Evolutionary conservation across 2,113 vertebrate species (phyloP).

Genomic region (Geothlypis trichas): DNA sequence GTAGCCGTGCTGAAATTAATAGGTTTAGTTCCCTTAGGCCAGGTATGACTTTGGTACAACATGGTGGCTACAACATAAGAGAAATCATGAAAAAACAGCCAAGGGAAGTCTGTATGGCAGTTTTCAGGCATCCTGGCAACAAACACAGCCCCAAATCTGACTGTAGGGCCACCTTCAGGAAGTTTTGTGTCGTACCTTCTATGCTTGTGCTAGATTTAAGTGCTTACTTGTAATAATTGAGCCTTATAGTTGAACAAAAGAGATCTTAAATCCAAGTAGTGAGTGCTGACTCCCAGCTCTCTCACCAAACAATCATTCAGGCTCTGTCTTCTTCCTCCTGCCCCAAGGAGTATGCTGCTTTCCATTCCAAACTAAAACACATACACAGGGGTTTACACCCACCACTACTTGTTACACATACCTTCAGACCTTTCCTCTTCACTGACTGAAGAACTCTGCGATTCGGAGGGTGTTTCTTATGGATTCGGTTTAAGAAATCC

Average conservation of each 20-base stretch:
- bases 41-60: not conserved
- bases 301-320: not conserved
- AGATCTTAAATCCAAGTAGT: not conserved
- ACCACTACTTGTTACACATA: conserved; percentile 35
- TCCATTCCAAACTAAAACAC: not conserved
- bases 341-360: not conserved
- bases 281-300: not conserved
- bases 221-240: not conserved
- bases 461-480: conserved; percentile 89
- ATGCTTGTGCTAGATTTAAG: not conserved
- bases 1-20: conserved; percentile 12
- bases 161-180: not conserved
- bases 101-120: not conserved
- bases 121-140: not conserved
- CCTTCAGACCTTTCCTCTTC: conserved; percentile 90
- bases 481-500: conserved; percentile 93
- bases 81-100: not conserved
- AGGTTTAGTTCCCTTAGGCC: conserved; percentile 24
- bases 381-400: not conserved
- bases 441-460: conserved; percentile 80
- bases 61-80: not conserved
- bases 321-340: not conserved
- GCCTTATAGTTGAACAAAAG: not conserved
- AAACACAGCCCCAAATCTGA: not conserved
- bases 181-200: not conserved